Percentiles rank a stretch among this genome's conserved stretches.
These are phyloP conservation scores for Coptotermes formosanus DNA, from an alignment of 1,140 invertebrate species.

Conservation along the genomic window DNA sequence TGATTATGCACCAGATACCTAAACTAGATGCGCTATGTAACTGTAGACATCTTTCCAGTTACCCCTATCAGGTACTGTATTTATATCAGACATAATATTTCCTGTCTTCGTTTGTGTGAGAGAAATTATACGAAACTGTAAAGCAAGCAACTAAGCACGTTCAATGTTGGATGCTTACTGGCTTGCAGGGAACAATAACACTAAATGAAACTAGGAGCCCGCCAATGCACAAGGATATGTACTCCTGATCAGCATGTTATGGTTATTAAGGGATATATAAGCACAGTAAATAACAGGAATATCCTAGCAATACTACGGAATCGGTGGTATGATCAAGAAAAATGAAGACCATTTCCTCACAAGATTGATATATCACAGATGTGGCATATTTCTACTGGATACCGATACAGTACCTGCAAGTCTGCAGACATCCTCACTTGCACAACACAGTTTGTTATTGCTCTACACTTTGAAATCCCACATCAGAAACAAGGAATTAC, in stretches of 20 bases:
- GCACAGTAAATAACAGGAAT: background rate
- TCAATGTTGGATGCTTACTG: background rate
- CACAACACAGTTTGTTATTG: background rate
- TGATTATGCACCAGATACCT: background rate
- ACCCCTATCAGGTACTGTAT: slow-evolving; percentile 15
- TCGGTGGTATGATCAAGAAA: slow-evolving; percentile 11
- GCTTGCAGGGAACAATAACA: background rate
- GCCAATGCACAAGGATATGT: background rate
- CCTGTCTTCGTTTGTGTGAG: background rate
- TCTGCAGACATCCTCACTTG: background rate
- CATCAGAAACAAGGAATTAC: background rate
- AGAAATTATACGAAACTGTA: background rate
- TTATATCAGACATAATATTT: background rate
- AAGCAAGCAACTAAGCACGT: background rate
- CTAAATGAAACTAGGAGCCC: background rate
- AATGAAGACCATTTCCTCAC: background rate
- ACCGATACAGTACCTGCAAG: background rate
- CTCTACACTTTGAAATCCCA: background rate
- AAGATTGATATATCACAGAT: background rate
- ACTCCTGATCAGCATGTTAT: background rate
- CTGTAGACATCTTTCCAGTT: background rate
- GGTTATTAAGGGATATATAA: background rate
- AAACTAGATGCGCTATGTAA: background rate
- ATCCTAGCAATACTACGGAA: slow-evolving; percentile 6
- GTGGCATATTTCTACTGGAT: background rate